Evolutionary conservation across 2,888 invertebrate species (phyloP).

Genomic region (Lampropteryx suffumata): DNA sequence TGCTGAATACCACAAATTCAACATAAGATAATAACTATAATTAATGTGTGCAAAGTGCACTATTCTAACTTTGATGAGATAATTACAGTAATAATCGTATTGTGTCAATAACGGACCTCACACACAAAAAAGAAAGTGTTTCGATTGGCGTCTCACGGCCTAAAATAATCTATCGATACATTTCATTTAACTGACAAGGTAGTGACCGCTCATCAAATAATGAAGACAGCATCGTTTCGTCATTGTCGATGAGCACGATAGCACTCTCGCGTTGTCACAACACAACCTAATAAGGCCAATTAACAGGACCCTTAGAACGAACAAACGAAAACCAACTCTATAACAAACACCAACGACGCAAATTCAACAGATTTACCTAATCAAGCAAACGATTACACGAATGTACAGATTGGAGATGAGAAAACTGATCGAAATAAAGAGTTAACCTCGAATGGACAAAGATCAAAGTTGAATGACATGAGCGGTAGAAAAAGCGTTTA

Average conservation of each 20-base stretch:
- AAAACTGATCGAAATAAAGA: constrained; percentile 70
- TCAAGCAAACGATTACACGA: constrained; percentile 49
- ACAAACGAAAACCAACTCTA: constrained; percentile 61
- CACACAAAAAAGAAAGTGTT: constrained; percentile 70
- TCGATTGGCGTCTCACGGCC: constrained; percentile 74
- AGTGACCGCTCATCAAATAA: constrained; percentile 82
- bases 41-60: constrained; percentile 32
- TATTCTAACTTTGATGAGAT: constrained; percentile 52
- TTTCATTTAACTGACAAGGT: constrained; percentile 82
- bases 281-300: constrained; percentile 82
- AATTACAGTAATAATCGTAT: constrained; percentile 61
- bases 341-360: constrained; percentile 46
- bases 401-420: constrained; percentile 57
- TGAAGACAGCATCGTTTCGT: constrained; percentile 83
- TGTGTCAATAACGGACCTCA: constrained; percentile 70
- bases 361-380: constrained; percentile 40
- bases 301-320: constrained; percentile 66
- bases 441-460: constrained; percentile 66
- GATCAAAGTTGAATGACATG: constrained; percentile 80
- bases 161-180: constrained; percentile 81
- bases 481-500: constrained; percentile 51
- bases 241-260: constrained; percentile 83
- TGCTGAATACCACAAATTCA: background rate
- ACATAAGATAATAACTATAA: constrained; percentile 40
- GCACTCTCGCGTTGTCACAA: constrained; percentile 81